phyloP scores from a whole-genome alignment of 30 jellyfish, hydroid and myxozoan species.

The Turritopsis rubra region DNA sequence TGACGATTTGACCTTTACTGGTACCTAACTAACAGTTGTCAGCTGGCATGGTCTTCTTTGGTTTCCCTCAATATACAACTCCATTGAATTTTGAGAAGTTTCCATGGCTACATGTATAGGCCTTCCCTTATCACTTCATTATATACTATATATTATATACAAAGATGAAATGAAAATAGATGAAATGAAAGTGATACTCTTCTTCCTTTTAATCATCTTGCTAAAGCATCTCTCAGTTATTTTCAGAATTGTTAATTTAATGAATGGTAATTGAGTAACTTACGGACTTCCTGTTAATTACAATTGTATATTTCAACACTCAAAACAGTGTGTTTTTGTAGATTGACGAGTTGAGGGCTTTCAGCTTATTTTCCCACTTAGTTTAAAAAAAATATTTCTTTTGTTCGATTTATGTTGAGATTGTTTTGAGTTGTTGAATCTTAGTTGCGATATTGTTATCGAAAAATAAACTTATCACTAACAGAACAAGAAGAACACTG shows the following conservation, averaged over 20 bases:
- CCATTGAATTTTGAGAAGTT: not conserved
- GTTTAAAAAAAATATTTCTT: not conserved
- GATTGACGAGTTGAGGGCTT: not conserved
- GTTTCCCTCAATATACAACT: not conserved
- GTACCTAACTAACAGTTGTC: not conserved
- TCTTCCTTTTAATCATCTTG: not conserved
- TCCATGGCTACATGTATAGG: not conserved
- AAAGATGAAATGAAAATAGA: not conserved
- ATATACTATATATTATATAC: not conserved
- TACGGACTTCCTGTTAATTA: not conserved
- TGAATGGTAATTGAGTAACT: not conserved
- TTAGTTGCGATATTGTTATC: not conserved
- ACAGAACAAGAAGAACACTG: not conserved
- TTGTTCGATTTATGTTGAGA: not conserved
- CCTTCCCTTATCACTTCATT: not conserved
- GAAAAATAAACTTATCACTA: too few species aligned
- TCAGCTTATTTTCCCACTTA: not conserved
- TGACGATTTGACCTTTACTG: not conserved
- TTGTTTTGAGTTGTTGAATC: not conserved
- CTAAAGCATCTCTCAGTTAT: not conserved
- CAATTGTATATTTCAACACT: not conserved
- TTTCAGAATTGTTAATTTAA: not conserved
- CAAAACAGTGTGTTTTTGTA: not conserved
- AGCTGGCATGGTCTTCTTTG: not conserved
- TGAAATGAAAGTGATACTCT: not conserved